Percentiles rank a stretch among this genome's conserved stretches.
phyloP scores from a whole-genome alignment of 2,113 vertebrate genomes.

The Excalfactoria chinensis region DNA sequence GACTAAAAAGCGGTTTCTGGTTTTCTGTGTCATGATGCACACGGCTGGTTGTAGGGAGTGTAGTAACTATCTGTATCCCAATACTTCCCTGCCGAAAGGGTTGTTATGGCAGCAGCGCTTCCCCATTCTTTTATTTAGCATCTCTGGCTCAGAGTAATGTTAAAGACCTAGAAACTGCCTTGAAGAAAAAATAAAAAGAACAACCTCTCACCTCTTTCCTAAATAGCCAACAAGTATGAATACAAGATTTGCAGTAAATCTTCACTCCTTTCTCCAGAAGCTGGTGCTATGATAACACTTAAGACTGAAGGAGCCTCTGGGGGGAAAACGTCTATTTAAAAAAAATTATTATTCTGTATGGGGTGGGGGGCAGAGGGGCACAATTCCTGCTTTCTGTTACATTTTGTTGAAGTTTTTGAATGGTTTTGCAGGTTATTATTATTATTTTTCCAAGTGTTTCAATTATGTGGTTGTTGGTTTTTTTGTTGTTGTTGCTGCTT shows the following conservation, averaged over 20 bases:
- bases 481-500: too few relatives aligned
- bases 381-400: neutral
- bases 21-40: slow-evolving; percentile 2
- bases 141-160: neutral
- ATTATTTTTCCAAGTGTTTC: neutral
- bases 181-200: neutral
- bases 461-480: neutral
- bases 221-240: slow-evolving; percentile 5
- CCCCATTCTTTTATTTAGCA: neutral
- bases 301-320: neutral
- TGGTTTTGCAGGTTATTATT: neutral
- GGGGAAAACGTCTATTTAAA: too few relatives aligned
- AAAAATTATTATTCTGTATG: neutral
- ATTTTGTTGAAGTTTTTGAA: neutral
- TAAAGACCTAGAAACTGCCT: neutral
- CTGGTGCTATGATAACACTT: slow-evolving; percentile 46
- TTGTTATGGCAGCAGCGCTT: slow-evolving; percentile 66
- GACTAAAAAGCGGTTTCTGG: neutral
- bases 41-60: slow-evolving; percentile 23
- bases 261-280: slow-evolving; percentile 33
- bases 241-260: neutral
- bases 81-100: slow-evolving; percentile 59
- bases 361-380: too few relatives aligned
- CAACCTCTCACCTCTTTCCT: neutral
- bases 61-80: slow-evolving; percentile 53